Percentiles rank a stretch among this genome's conserved stretches.
Evolutionary conservation across 2,113 vertebrate species (phyloP).

Genomic region (Paramormyrops kingsleyae): DNA sequence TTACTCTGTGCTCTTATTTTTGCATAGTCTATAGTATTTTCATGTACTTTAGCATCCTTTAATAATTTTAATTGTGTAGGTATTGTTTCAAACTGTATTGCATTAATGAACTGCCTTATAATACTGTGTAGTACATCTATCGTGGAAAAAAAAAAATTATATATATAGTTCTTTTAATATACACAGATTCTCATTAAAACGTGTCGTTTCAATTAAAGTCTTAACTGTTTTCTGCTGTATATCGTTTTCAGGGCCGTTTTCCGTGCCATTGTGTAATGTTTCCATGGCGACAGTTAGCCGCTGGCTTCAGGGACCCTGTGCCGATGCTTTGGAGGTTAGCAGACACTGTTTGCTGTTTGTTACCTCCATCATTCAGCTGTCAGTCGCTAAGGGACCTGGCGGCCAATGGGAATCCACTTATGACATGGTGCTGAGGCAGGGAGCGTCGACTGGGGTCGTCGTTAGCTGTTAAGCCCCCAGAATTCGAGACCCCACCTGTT

Average conservation of each 20-base stretch:
- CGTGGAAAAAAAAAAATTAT: neutral
- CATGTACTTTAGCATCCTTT: neutral
- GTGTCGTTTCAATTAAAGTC: neutral
- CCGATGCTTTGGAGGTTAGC: neutral
- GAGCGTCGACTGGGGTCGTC: neutral
- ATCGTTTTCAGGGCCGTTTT: neutral
- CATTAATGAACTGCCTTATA: neutral
- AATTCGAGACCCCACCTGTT: neutral
- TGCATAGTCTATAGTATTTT: neutral
- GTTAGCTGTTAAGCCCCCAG: neutral
- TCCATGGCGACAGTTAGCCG: conserved; percentile 19
- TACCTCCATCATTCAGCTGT: neutral
- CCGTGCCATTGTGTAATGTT: conserved; percentile 3
- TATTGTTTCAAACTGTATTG: neutral
- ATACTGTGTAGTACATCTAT: neutral
- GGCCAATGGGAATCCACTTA: neutral
- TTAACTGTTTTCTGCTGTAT: neutral
- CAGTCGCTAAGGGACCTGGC: neutral
- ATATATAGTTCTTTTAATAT: neutral
- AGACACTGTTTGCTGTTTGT: neutral
- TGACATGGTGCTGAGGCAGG: neutral
- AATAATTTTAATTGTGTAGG: neutral
- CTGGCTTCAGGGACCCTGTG: neutral
- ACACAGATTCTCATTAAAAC: neutral
- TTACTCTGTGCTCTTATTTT: neutral